A percentile compares a stretch with the other conserved stretches of the same genome.
Conservation (phyloP, 2,113 vertebrate species). For the Tetrao urogallus region DNA sequence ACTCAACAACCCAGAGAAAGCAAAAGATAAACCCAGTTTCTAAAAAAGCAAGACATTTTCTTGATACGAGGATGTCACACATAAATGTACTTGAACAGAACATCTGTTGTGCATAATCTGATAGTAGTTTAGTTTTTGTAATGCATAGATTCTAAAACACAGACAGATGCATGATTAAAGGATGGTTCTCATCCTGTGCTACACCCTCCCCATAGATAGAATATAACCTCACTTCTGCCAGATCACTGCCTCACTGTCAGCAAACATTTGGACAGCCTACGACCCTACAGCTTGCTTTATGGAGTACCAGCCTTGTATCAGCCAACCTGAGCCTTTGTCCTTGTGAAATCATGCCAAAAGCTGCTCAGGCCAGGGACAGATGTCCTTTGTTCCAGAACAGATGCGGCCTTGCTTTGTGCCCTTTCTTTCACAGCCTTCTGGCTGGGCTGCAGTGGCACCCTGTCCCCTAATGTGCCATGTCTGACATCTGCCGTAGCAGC, state of each 20-base stretch:
- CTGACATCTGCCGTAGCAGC: slow-evolving; percentile 37
- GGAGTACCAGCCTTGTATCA: slow-evolving; percentile 9
- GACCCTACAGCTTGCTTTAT: slow-evolving; percentile 22
- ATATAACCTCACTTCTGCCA: not conserved
- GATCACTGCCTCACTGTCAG: not conserved
- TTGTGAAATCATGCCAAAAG: slow-evolving; percentile 39
- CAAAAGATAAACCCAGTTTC: not conserved
- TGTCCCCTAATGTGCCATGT: not conserved
- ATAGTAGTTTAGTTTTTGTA: not conserved
- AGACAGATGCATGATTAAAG: slow-evolving; percentile 56
- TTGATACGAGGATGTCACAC: not conserved
- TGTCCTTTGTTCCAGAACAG: slow-evolving; percentile 59
- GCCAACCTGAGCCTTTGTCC: slow-evolving; percentile 62
- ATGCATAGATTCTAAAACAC: not conserved
- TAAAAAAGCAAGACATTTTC: not conserved
- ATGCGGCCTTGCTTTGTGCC: slow-evolving; percentile 43
- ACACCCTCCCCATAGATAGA: not conserved
- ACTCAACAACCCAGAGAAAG: not conserved
- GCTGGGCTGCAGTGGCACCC: slow-evolving; percentile 9
- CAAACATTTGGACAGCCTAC: not conserved
- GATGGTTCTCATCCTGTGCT: not conserved
- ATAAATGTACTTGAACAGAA: not conserved
- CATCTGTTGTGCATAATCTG: slow-evolving; percentile 36
- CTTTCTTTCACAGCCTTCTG: slow-evolving; percentile 10
- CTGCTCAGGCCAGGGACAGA: slow-evolving; percentile 28